Base-by-base conservation (phyloP, 2,113 vertebrate species). In the Bujurquina vittata region DNA sequence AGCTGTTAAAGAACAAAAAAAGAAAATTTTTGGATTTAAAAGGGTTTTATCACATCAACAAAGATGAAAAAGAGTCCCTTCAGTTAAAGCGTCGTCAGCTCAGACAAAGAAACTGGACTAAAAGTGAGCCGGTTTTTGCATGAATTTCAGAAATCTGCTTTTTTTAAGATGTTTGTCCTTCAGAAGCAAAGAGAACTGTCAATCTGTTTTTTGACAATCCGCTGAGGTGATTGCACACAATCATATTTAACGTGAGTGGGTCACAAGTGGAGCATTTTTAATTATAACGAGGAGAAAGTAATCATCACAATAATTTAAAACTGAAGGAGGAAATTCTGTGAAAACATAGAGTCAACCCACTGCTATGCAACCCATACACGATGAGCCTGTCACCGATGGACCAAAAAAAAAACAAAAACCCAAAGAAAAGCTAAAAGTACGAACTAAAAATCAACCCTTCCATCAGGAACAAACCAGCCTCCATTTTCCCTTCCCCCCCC, bases 221-320 rank as follows among this genome's bases (percentile, higher is more conserved):
- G 54, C 72, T 10, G n/a, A 84, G 22, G 26, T 40, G 58, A 75
- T 63, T 73, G 37, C 18, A 37, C n/a, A 15, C 54, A 22, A 83
- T 87, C 60, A 40, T 17, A 75, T 62, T 81, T 33, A 88, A 75
- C 46, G 58, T 3, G 49, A 87, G 67, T 81, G 83, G 54, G 73
- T 80, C 76, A 78, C 8, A 37, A 87, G 57, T 46, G 33, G 77
- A 58, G 52, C 20, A 20, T 29, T 58, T 61, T 81, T 58, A 77
- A 79, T 88, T 75, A 49, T 26, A 81, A 84, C 11, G 23, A 87
- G 22, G 14, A 61, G 33, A 82, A 87, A 63, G 12, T 56, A 75
- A 65, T 65, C 55, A 52, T 79, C 0, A 67, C 33, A 82, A 62
- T 69, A 17, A 59, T 56, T 75, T 29, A 3, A 40, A 26, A 75